Evolutionary conservation across 2,888 invertebrate genomes (phyloP), one percentile per base, ranked within the genome.

Genomic region (Venusia cambrica): DNA sequence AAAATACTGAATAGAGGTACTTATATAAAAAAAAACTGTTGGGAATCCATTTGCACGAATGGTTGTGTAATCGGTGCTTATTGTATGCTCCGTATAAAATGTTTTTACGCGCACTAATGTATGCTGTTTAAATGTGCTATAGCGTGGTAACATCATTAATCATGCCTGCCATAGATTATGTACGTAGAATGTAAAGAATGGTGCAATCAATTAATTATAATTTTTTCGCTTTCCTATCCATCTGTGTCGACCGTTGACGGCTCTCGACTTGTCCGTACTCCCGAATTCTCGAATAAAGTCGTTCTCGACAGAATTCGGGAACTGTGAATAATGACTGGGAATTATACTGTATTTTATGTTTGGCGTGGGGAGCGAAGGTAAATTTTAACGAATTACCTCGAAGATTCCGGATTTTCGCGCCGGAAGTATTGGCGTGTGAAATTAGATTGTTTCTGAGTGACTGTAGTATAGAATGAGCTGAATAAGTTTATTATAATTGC

Each of bases 281-380:
- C 54, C 52, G 57, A 64, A 71, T 72, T 66, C 65, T 57, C 54
- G 56, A 70, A 71, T 72, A 73, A 72, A 73, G 70, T 67, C 70
- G 67, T 73, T 73, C 57, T 26, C 34, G 36, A 16, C 58, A 58
- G 61, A 60, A 69, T 66, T 62, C 60, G 57, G 56, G 58, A 71
- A 72, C 67, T 72, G 73, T 73, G 72, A 73, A 72, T 74, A 73
- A 74, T 71, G 73, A 65, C 67, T 55, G 61, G 62, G 72, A 68
- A 71, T 73, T 73, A 73, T 72, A 62, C 72, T 70, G 73, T 72
- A 62, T 72, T 73, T 73, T 73, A 73, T 73, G 71, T 64, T 57
- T 53, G 51, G 47, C 51, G 38, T 31, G 40, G 38, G 36, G 35
- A 45, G 32, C 39, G 50, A 49, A 55, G 56, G 59, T 50, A 62